Conservation (phyloP, 2,113 vertebrate genomes). For the Heterochromis multidens region DNA sequence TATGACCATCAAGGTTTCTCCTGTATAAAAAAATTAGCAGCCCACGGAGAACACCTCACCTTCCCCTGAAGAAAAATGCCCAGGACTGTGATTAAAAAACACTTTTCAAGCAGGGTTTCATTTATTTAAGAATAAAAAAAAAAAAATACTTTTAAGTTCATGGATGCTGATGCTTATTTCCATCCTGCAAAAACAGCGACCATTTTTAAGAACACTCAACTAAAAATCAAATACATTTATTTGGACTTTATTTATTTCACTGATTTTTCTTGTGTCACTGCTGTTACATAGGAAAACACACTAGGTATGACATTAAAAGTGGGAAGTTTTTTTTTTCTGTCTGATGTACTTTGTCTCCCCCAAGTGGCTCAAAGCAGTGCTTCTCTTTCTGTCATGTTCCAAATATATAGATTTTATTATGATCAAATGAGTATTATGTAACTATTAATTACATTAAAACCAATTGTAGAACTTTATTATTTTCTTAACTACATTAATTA, state of each 20-base stretch:
- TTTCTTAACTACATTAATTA: not conserved
- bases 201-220: not conserved
- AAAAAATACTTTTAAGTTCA: not conserved
- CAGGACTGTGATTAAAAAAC: not conserved
- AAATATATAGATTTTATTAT: not conserved
- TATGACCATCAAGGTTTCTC: not conserved
- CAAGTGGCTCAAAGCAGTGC: conserved; percentile 30
- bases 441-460: not conserved
- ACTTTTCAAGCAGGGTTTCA: not conserved
- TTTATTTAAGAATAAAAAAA: not conserved
- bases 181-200: not conserved
- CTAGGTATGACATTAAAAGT: not conserved
- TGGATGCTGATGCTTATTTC: not conserved
- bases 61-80: not conserved
- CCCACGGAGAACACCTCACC: not conserved
- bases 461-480: not conserved
- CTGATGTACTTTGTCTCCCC: conserved; percentile 65
- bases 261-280: not conserved
- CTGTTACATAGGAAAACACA: not conserved
- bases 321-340: not conserved
- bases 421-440: not conserved
- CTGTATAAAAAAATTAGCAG: no score
- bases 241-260: not conserved
- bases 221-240: not conserved
- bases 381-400: not conserved